These are phyloP conservation scores for Hippoglossus stenolepis DNA, from an alignment of 2,113 vertebrate species.

Conservation along the genomic window DNA sequence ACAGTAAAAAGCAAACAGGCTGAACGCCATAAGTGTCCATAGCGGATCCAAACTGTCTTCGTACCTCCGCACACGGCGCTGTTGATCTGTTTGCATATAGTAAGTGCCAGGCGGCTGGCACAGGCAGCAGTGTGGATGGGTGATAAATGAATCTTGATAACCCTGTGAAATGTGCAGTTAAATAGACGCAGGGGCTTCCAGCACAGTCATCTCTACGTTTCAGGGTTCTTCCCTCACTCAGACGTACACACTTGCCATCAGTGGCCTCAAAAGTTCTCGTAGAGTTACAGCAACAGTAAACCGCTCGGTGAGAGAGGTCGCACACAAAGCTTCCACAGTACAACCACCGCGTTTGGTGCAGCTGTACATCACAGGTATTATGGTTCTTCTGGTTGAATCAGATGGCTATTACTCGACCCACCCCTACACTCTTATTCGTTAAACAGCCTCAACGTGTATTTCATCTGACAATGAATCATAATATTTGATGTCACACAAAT, in stretches of 20 bases:
- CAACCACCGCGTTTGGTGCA: slow-evolving; percentile 17
- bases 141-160: slow-evolving; percentile 27
- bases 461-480: slow-evolving; percentile 14
- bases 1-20: slow-evolving; percentile 40
- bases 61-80: slow-evolving; percentile 64
- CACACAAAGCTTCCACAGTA: slow-evolving; percentile 14
- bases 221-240: slow-evolving; percentile 11
- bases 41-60: slow-evolving; percentile 21
- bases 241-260: neutral
- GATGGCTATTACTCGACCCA: slow-evolving; percentile 57
- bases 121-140: slow-evolving; percentile 66
- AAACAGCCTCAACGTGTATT: slow-evolving; percentile 7
- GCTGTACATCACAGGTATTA: slow-evolving; percentile 75
- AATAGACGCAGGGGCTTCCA: slow-evolving; percentile 38
- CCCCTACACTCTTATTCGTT: slow-evolving; percentile 2
- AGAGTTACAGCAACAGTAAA: slow-evolving; percentile 34
- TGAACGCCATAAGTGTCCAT: slow-evolving; percentile 10
- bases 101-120: slow-evolving; percentile 61
- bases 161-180: slow-evolving; percentile 39
- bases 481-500: slow-evolving; percentile 35
- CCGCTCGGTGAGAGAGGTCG: slow-evolving; percentile 21
- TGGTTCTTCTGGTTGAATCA: slow-evolving; percentile 63
- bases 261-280: neutral
- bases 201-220: slow-evolving; percentile 16
- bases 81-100: slow-evolving; percentile 76